phyloP scores from a whole-genome alignment of 2,797 vertebrate species.

The Esox lucius region DNA sequence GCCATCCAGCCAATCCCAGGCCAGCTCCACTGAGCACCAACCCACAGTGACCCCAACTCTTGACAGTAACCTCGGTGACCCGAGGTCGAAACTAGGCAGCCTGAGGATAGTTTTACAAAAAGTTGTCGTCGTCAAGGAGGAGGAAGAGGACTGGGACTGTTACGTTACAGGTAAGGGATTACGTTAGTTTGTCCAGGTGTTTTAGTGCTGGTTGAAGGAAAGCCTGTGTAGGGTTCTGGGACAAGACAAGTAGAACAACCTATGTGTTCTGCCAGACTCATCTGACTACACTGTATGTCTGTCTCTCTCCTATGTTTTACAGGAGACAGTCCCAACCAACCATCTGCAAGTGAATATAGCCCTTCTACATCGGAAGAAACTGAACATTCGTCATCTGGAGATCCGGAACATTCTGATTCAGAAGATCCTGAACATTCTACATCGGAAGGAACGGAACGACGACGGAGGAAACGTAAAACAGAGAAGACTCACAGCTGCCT shows the following conservation, averaged over 20 bases:
- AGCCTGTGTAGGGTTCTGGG: background rate
- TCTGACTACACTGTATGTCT: background rate
- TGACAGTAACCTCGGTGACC: background rate
- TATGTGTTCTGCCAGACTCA: background rate
- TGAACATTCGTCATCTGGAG: background rate
- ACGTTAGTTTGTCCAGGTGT: background rate
- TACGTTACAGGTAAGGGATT: background rate
- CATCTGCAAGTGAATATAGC: background rate
- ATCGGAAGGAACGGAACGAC: background rate
- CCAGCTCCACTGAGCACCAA: background rate
- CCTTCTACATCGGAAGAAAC: background rate
- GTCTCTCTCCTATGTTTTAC: background rate
- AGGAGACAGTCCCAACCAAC: conserved; percentile 1
- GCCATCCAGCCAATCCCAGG: background rate
- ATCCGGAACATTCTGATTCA: background rate
- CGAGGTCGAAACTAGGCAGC: background rate
- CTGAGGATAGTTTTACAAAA: background rate
- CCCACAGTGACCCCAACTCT: background rate
- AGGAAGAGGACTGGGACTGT: background rate
- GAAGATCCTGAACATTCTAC: background rate
- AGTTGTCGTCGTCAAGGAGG: conserved; percentile 1
- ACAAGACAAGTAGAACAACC: background rate
- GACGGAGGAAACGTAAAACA: background rate
- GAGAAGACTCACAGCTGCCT: background rate
- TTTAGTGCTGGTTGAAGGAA: background rate